Conservation (phyloP, 2,888 invertebrate species). For the Aproaerema taeniolella region DNA sequence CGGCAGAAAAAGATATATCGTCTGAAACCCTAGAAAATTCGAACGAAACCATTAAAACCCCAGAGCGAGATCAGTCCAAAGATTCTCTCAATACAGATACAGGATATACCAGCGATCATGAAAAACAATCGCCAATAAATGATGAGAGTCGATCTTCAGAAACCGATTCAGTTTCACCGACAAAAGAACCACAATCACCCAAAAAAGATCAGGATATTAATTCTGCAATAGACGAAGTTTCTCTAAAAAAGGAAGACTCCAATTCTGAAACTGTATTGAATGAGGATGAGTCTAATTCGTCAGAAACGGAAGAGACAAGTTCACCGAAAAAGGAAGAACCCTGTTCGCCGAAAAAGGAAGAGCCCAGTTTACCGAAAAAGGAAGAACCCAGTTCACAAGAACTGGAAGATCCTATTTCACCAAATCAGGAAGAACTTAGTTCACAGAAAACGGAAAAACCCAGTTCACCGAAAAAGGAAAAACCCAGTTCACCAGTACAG, state of each 20-base stretch:
- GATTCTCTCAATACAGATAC: conserved; percentile 44
- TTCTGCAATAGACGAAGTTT: not conserved
- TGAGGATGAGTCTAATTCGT: too few species aligned
- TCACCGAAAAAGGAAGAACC: too few species aligned
- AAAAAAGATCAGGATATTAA: conserved; percentile 2
- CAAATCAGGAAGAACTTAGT: not conserved
- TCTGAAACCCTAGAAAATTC: conserved; percentile 34
- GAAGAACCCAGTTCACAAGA: too few species aligned
- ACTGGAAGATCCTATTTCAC: not conserved
- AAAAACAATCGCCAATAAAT: conserved; percentile 20
- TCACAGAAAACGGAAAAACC: not conserved
- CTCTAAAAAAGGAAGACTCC: not conserved
- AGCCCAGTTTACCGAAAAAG: too few species aligned
- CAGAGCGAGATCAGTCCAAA: conserved; percentile 42
- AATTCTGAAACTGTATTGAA: too few species aligned
- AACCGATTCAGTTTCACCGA: conserved; percentile 14
- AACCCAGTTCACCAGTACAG: not conserved
- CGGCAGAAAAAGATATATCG: conserved; percentile 32
- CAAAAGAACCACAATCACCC: conserved; percentile 14
- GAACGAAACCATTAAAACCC: conserved; percentile 33
- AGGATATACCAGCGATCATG: conserved; percentile 36
- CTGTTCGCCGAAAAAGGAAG: too few species aligned
- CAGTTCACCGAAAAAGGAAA: not conserved
- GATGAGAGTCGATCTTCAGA: conserved; percentile 16
- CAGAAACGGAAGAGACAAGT: too few species aligned